phyloP scores from a whole-genome alignment of 1,140 invertebrate genomes.

The Laodelphax striatellus region DNA sequence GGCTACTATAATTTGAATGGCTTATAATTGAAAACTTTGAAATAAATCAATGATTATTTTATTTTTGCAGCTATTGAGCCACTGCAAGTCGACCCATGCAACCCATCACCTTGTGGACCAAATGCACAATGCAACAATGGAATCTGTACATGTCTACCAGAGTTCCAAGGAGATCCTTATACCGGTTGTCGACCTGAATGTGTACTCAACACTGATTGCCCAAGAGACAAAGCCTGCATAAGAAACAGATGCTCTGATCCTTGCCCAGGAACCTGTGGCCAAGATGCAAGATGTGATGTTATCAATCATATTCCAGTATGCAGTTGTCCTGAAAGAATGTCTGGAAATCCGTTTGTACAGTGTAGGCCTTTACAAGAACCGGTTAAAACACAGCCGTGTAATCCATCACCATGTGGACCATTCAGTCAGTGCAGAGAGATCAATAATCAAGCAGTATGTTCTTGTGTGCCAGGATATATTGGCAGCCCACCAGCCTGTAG shows the following conservation, averaged over 20 bases:
- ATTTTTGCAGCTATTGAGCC: conserved; percentile 20
- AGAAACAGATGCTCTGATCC: conserved; percentile 39
- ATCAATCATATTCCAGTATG: conserved; percentile 39
- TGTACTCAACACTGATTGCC: conserved; percentile 38
- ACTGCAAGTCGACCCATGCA: conserved; percentile 31
- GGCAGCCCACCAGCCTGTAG: conserved; percentile 61
- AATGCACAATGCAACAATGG: conserved; percentile 45
- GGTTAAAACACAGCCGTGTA: conserved; percentile 39
- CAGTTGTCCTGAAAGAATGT: conserved; percentile 33
- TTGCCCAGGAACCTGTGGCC: conserved; percentile 39
- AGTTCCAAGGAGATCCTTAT: conserved; percentile 44
- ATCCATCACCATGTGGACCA: conserved; percentile 60
- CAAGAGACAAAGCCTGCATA: conserved; percentile 35
- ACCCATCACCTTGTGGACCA: conserved; percentile 42
- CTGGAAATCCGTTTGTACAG: conserved; percentile 36
- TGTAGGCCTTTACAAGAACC: conserved; percentile 30
- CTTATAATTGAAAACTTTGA: no score
- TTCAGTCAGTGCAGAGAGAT: conserved; percentile 62
- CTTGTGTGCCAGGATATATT: conserved; percentile 54
- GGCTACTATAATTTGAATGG: no score
- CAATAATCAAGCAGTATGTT: conserved; percentile 59
- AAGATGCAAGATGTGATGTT: conserved; percentile 37
- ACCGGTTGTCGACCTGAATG: conserved; percentile 35
- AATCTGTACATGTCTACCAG: conserved; percentile 36
- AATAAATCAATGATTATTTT: not conserved